Conservation (phyloP, 2,888 invertebrate species). For the Apoda limacodes region DNA sequence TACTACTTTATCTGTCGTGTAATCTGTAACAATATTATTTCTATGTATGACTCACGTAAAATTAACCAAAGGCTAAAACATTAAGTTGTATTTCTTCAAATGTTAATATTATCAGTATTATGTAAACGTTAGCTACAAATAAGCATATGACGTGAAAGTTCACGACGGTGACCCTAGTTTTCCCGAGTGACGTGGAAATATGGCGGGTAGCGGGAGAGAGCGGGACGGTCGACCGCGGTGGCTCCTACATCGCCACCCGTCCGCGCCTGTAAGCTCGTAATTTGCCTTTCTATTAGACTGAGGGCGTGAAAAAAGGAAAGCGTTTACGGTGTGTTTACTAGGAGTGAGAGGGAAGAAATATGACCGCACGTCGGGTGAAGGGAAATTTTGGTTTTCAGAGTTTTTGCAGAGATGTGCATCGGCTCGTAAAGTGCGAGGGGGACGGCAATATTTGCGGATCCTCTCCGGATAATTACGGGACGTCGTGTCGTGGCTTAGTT, state of each 20-base stretch:
- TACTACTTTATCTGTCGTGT: too few species aligned
- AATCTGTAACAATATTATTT: too few species aligned
- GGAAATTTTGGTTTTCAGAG: constrained; percentile 68
- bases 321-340: constrained; percentile 70
- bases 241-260: constrained; percentile 65
- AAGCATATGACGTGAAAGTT: constrained; percentile 61
- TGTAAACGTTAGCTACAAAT: constrained; percentile 34
- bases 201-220: constrained; percentile 35
- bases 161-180: constrained; percentile 57
- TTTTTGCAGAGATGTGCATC: constrained; percentile 68
- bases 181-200: constrained; percentile 45
- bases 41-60: too few species aligned
- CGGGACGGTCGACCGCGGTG: constrained; percentile 47
- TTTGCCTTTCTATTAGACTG: constrained; percentile 71
- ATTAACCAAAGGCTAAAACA: too few species aligned
- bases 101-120: too few species aligned
- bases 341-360: constrained; percentile 70
- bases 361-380: constrained; percentile 62
- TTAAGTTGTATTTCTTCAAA: too few species aligned
- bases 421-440: constrained; percentile 52
- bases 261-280: constrained; percentile 70
- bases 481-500: constrained; percentile 68
- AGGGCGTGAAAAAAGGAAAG: constrained; percentile 72
- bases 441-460: constrained; percentile 50
- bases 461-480: constrained; percentile 65